Percentiles rank a stretch among this genome's conserved stretches.
Conservation (phyloP, 2,888 invertebrate genomes). For the Meiosimyza platycephala region DNA sequence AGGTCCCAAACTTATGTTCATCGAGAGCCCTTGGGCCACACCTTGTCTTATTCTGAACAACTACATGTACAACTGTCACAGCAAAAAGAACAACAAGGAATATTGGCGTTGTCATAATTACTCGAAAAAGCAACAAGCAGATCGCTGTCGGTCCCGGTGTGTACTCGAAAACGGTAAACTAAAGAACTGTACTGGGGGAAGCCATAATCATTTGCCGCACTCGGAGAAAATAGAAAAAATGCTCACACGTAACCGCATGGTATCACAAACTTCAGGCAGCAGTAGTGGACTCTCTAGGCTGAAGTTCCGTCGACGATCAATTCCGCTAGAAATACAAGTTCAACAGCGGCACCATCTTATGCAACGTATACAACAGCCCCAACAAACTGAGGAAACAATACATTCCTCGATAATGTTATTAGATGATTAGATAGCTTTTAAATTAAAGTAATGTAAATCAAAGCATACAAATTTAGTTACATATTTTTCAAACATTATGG, state of each 20-base stretch:
- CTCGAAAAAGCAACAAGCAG: constrained; percentile 63
- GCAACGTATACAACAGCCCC: constrained; percentile 36
- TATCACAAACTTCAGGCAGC: constrained; percentile 39
- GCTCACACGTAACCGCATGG: constrained; percentile 60
- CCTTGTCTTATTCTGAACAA: constrained; percentile 65
- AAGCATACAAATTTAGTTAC: not conserved
- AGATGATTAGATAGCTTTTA: constrained; percentile 42
- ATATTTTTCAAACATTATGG: too few relatives aligned
- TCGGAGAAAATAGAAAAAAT: constrained; percentile 66
- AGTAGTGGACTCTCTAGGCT: constrained; percentile 4
- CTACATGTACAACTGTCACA: constrained; percentile 67
- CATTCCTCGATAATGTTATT: constrained; percentile 53
- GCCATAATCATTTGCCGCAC: constrained; percentile 66
- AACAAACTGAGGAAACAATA: constrained; percentile 44
- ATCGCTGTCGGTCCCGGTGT: constrained; percentile 66
- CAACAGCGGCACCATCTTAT: constrained; percentile 40
- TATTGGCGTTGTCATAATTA: constrained; percentile 68
- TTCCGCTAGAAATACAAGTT: not conserved
- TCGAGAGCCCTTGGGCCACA: constrained; percentile 67
- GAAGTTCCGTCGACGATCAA: constrained; percentile 30
- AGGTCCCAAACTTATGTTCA: constrained; percentile 59
- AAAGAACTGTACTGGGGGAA: constrained; percentile 63
- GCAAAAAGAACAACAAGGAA: constrained; percentile 65
- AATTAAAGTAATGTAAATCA: constrained; percentile 28
- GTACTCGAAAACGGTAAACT: constrained; percentile 65